phyloP scores from a whole-genome alignment of 1,140 invertebrate species.

The Pissodes strobi region DNA sequence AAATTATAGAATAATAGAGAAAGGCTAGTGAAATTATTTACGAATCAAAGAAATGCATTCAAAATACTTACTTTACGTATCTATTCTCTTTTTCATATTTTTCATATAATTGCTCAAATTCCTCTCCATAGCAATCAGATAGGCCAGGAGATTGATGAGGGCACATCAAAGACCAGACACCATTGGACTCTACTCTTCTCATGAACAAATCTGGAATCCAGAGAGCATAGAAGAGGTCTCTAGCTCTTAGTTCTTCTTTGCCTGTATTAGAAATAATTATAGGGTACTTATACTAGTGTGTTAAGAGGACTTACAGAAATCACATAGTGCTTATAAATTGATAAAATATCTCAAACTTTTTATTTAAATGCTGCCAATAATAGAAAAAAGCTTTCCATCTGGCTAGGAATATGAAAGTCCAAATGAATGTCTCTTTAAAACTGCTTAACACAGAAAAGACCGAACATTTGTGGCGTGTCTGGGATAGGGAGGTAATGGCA shows the following conservation, averaged over 20 bases:
- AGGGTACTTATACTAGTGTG: slow-evolving; percentile 72
- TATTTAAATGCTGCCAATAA: no score
- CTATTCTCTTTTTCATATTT: slow-evolving; percentile 73
- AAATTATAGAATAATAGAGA: no score
- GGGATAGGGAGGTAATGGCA: background rate
- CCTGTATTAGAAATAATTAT: slow-evolving; percentile 1
- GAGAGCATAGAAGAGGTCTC: slow-evolving; percentile 96
- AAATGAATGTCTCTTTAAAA: no score
- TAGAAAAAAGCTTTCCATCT: no score
- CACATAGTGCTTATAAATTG: no score
- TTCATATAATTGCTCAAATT: slow-evolving; percentile 90
- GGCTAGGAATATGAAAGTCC: no score
- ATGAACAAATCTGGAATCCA: slow-evolving; percentile 99
- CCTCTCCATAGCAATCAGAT: slow-evolving; percentile 89
- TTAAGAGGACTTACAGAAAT: slow-evolving; percentile 51
- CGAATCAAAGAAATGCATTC: no score
- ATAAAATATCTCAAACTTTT: background rate
- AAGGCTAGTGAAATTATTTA: no score
- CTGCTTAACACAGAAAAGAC: background rate
- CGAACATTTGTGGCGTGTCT: background rate
- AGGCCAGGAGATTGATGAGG: slow-evolving; percentile 92
- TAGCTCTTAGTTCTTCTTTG: slow-evolving; percentile 88
- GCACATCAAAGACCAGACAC: slow-evolving; percentile 95
- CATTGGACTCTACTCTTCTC: slow-evolving; percentile 89
- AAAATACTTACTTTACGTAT: slow-evolving; percentile 24